Evolutionary conservation across 2,888 invertebrate species (phyloP), one percentile per base, ranked within the genome.

Genomic region (Thyatira batis): DNA sequence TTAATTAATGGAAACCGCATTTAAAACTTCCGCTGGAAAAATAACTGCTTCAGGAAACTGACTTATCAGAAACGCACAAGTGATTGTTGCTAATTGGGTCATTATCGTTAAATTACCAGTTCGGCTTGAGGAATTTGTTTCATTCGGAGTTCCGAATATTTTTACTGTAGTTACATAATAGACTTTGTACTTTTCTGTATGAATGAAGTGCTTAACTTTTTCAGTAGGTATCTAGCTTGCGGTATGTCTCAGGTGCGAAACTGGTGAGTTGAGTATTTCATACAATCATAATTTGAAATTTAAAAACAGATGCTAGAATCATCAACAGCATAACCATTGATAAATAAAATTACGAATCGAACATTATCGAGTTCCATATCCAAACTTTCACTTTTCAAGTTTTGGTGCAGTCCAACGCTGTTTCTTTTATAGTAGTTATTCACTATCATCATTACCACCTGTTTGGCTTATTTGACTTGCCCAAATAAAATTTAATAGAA

Each of bases 361-460:
- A 65, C 52, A 70, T 76, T 72, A 72, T 71, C 65, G 60, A 65
- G 54, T 59, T 66, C 60, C 65, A 72, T 76, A 78, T 74, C 65
- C 69, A 73, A 71, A 67, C 84, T 85, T 84, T 85, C 82, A 80
- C 83, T 83, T 80, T 78, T 71, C 63, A 55, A 60, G 64, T 67
- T 77, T 68, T 64, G 69, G 63, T 67, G 52, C 58, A 65, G 66
- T 71, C 56, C 59, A 57, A 56, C 52, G 50, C 54, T 48, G 51
- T 49, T 54, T 53, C 49, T 55, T 54, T 58, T 49, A 55, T 63
- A 55, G 62, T 63, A 55, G 62, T 60, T 69, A 63, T 61, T 60
- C 66, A 58, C 57, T 33, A 57, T 57, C 52, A 55, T 62, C 54
- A 58, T 56, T 55, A 56, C 59, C 63, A 58, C 53, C 46, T 56